Base-by-base conservation (phyloP, 1,140 invertebrate species). In the Pseudomyrmex cubaensis region DNA sequence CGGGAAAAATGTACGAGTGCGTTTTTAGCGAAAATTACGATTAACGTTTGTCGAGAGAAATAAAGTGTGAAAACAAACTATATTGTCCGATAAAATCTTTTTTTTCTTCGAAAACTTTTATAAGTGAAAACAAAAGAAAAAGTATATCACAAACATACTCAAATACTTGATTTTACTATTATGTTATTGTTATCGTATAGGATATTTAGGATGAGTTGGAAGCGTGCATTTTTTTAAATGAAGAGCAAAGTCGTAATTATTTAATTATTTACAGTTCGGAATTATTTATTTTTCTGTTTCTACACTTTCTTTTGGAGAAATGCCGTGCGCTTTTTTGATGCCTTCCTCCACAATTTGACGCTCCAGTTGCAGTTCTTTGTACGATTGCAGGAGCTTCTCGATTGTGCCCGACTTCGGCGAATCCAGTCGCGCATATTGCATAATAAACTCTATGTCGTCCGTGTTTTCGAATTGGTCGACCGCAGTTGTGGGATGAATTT, bases 351-450 rank as follows among this genome's bases (percentile, higher is more conserved):
- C 83, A 82, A 95, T 92, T 57, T 95, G 84, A 59, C 95, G 94
- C 78, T 96, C 95, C 44, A 95, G 93, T 63, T 95, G 94, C 48
- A 96, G 85, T 89, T 97, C 96, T 85, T 95, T 95, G 70, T 96
- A 96, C 1, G 95, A 94, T 87, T 97, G 95, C 2, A 97, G 72
- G 0, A 96, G 95, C 15, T 96, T 90, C 75, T 96, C 95, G 52
- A 97, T 94, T 61, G 95, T 95, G 2, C 94, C 94, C 90, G 95
- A 96, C 87, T 95, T 96, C 1, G 94, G 61, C 1, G 96, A 95
- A 82, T 96, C 95, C n/a, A 95, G 93, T 35, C 94, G 90, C 10
- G 96, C 95, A 89, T 96, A 98, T 80, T 95, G 92, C 72, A 95
- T 93, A 35, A 97, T 92, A 63, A 95, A 95, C 44, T 95, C 93